Base-by-base conservation (phyloP, 2,797 vertebrate species). In the Rhinella marina region DNA sequence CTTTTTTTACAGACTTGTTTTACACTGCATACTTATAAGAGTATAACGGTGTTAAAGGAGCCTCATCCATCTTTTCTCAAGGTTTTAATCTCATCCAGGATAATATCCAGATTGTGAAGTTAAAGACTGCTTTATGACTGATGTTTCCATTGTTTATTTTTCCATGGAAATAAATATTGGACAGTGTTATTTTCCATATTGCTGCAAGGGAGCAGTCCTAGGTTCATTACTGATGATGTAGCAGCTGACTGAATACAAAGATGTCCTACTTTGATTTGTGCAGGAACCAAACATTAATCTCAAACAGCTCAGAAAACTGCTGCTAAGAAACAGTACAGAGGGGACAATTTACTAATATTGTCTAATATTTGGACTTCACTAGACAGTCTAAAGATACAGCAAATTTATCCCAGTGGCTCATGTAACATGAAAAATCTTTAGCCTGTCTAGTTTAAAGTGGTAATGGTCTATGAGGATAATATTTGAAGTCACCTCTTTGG, bases 31-130 rank as follows among this genome's bases (percentile, higher is more conserved):
- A 13, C n/a, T 56, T 70, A 70, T 82, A 27, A 70, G 70, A 66
- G 11, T 72, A 70, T 56, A 17, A 70, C 9, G n/a, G 62, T 41
- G 62, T 64, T 83, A 25, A 82, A 68, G 50, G 29, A 61, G 50
- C 56, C 29, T 19, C 27, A 57, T 21, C 27, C 27, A 57, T 57
- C 21, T 32, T 23, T 57, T 21, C 50, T 56, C 10, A 72, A 72
- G 64, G 19, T 68, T 56, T 29, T 72, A 27, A 19, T 72, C 17
- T 72, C 6, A 4, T 54, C 50, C 16, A 29, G 50, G 64, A 83
- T 52, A 56, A 56, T 70, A 83, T 83, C 81, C 80, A 82, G 80
- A 50, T 72, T 83, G 81, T n/a, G 5, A 70, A 70, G 56, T 70
- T 12, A 56, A 82, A 82, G 13, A 82, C 48, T 21, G 27, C 21